Evolutionary conservation across 2,113 vertebrate genomes (phyloP).

Genomic region (Mobula hypostoma): DNA sequence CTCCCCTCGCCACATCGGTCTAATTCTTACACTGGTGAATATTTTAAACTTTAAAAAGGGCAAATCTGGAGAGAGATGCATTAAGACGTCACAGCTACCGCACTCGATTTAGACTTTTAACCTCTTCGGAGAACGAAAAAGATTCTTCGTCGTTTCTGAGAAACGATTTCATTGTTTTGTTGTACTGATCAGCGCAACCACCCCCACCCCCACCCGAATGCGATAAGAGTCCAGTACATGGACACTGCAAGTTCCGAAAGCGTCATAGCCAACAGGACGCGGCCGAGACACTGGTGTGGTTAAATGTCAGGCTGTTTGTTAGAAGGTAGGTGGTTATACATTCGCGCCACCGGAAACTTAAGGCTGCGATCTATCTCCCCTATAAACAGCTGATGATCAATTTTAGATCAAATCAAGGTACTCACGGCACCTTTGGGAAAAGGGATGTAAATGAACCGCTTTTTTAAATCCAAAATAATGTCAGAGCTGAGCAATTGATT

Average conservation of each 20-base stretch:
- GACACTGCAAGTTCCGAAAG: neutral
- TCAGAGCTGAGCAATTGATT: neutral
- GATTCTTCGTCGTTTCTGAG: neutral
- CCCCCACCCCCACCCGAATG: neutral
- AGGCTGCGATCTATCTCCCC: neutral
- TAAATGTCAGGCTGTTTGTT: neutral
- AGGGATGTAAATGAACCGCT: neutral
- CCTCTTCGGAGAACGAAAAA: neutral
- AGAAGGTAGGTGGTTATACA: neutral
- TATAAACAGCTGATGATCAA: neutral
- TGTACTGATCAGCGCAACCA: neutral
- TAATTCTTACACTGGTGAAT: constrained; percentile 18
- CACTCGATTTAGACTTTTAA: constrained; percentile 8
- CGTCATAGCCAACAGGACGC: neutral
- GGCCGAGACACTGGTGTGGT: neutral
- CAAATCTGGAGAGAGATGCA: constrained; percentile 21
- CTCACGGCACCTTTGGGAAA: neutral
- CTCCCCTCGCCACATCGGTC: neutral
- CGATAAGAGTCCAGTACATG: neutral
- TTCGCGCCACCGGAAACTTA: constrained; percentile 1
- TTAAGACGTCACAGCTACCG: neutral
- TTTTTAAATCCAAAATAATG: neutral
- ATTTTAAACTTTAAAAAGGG: constrained; percentile 30
- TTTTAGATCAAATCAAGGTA: neutral
- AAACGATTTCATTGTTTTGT: neutral